Conservation (phyloP, 2,797 vertebrate genomes). For the Sus cebifrons region DNA sequence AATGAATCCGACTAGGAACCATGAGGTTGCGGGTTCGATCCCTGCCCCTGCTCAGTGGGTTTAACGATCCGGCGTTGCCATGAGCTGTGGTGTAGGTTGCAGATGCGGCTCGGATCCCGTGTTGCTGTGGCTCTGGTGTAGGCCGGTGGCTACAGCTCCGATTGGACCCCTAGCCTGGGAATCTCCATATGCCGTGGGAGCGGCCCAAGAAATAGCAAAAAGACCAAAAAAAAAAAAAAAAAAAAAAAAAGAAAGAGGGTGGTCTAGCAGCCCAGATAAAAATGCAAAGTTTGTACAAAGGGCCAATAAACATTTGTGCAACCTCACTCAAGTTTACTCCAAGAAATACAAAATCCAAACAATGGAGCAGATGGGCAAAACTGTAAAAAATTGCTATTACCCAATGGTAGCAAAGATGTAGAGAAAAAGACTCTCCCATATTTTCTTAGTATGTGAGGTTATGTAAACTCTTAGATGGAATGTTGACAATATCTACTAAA, state of each 20-base stretch:
- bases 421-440: neutral
- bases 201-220: too few species aligned
- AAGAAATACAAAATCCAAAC: slow-evolving; percentile 35
- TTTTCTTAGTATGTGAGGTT: neutral
- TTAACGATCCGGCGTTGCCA: too few species aligned
- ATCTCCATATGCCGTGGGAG: too few species aligned
- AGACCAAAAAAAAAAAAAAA: neutral
- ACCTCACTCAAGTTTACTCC: slow-evolving; percentile 11
- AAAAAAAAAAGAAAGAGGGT: neutral
- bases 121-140: too few species aligned
- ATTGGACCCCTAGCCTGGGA: too few species aligned
- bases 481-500: neutral
- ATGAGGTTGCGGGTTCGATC: too few species aligned
- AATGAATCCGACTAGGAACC: too few species aligned
- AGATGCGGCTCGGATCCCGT: too few species aligned
- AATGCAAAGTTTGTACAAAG: neutral
- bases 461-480: neutral
- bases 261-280: neutral
- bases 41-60: too few species aligned
- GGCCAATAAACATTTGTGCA: neutral
- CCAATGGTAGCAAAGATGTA: neutral
- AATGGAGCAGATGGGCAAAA: neutral
- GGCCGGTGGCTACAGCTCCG: too few species aligned
- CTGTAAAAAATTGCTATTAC: neutral
- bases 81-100: too few species aligned